phyloP scores from a whole-genome alignment of 2,888 invertebrate genomes.

The Platynereis dumerilii region DNA sequence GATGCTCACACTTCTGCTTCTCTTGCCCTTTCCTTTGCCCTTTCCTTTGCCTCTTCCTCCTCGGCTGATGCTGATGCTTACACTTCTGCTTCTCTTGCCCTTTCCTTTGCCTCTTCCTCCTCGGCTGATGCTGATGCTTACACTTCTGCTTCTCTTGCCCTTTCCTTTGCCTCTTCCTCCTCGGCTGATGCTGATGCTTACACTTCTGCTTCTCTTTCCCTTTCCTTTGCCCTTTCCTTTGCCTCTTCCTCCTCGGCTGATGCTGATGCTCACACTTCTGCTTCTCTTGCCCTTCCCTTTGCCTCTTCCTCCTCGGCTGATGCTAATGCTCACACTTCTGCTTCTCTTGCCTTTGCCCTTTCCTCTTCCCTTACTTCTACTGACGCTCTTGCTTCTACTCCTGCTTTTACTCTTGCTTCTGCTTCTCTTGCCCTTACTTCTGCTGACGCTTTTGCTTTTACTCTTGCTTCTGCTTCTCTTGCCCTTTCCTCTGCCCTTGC shows the following conservation, averaged over 20 bases:
- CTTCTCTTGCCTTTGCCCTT: not conserved
- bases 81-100: not conserved
- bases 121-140: not conserved
- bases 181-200: not conserved
- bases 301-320: not conserved
- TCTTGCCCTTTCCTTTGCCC: not conserved
- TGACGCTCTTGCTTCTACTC: not conserved
- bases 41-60: not conserved
- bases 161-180: constrained; percentile 3
- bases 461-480: not conserved
- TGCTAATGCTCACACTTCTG: too few relatives aligned
- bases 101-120: not conserved
- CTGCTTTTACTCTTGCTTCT: not conserved
- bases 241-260: not conserved
- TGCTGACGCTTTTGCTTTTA: constrained; percentile 4
- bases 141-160: not conserved
- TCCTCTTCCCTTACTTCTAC: not conserved
- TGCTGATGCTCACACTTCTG: not conserved
- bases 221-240: not conserved
- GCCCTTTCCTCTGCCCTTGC: constrained; percentile 1
- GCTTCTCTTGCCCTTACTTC: not conserved
- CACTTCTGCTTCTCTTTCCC: not conserved
- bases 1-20: not conserved
- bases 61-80: not conserved
- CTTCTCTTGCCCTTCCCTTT: not conserved